Conservation (phyloP, 2,113 vertebrate genomes). For the Saimiri boliviensis region DNA sequence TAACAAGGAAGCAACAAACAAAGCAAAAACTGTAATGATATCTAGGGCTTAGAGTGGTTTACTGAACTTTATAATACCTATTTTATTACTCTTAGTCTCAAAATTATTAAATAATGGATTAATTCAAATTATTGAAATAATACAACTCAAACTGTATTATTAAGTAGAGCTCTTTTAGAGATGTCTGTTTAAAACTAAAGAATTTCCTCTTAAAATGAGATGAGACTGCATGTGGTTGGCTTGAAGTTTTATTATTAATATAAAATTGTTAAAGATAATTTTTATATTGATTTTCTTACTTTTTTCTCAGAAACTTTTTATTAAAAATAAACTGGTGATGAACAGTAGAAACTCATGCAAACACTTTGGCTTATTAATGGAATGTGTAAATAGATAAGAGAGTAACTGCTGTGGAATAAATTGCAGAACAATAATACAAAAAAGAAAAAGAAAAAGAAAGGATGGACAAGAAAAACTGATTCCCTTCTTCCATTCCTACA, state of each 20-base stretch:
- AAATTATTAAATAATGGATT: neutral
- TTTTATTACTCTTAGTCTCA: neutral
- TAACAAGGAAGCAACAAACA: neutral
- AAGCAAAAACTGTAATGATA: neutral
- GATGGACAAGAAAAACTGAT: neutral
- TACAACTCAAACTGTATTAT: neutral
- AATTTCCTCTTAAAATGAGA: neutral
- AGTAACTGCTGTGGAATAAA: neutral
- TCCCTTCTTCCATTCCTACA: neutral
- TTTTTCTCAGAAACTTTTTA: neutral
- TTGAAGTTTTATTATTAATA: neutral
- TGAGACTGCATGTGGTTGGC: neutral
- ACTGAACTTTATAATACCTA: neutral
- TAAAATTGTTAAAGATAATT: slow-evolving; percentile 1
- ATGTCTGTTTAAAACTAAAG: neutral
- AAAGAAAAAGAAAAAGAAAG: neutral
- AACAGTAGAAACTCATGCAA: neutral
- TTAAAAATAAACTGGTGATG: neutral
- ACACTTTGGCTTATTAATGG: neutral
- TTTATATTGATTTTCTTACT: neutral
- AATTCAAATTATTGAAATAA: neutral
- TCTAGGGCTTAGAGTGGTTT: neutral
- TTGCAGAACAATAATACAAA: neutral
- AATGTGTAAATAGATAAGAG: neutral
- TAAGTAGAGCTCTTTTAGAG: neutral